These are phyloP conservation scores for Syngnathus rostellatus DNA, from an alignment of 2,797 vertebrate species.

Conservation along the genomic window DNA sequence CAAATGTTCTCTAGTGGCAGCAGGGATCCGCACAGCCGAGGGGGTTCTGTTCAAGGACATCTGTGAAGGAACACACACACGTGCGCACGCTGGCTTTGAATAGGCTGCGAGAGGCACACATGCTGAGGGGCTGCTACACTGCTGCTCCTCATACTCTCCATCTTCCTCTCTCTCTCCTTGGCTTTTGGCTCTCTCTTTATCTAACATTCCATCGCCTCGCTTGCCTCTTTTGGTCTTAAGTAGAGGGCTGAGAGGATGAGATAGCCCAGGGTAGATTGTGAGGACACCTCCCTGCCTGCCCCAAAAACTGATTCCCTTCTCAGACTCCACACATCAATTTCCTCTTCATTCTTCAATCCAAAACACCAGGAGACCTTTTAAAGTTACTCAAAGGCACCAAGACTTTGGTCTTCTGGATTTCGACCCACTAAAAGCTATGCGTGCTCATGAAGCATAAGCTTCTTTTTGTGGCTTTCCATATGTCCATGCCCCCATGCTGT, in stretches of 20 bases:
- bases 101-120: slow-evolving; percentile 57
- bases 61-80: slow-evolving; percentile 53
- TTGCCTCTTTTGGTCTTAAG: slow-evolving; percentile 61
- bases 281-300: slow-evolving; percentile 59
- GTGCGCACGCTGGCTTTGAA: slow-evolving; percentile 65
- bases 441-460: slow-evolving; percentile 13
- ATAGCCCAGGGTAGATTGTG: slow-evolving; percentile 61
- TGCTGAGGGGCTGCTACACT: slow-evolving; percentile 54
- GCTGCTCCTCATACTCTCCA: slow-evolving; percentile 54
- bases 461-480: slow-evolving; percentile 6
- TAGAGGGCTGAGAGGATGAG: slow-evolving; percentile 62
- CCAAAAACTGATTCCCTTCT: slow-evolving; percentile 41
- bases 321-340: slow-evolving; percentile 23
- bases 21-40: slow-evolving; percentile 69
- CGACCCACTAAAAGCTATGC: slow-evolving; percentile 30
- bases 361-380: slow-evolving; percentile 65
- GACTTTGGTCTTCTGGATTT: slow-evolving; percentile 65
- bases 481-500: slow-evolving; percentile 48
- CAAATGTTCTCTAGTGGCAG: slow-evolving; percentile 69
- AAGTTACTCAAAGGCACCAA: slow-evolving; percentile 68
- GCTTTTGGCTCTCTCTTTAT: slow-evolving; percentile 41
- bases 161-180: slow-evolving; percentile 46
- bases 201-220: slow-evolving; percentile 52
- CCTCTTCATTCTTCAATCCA: slow-evolving; percentile 60
- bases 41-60: slow-evolving; percentile 76